Conservation (phyloP, 2,797 vertebrate genomes). For the Micromesistius poutassou region DNA sequence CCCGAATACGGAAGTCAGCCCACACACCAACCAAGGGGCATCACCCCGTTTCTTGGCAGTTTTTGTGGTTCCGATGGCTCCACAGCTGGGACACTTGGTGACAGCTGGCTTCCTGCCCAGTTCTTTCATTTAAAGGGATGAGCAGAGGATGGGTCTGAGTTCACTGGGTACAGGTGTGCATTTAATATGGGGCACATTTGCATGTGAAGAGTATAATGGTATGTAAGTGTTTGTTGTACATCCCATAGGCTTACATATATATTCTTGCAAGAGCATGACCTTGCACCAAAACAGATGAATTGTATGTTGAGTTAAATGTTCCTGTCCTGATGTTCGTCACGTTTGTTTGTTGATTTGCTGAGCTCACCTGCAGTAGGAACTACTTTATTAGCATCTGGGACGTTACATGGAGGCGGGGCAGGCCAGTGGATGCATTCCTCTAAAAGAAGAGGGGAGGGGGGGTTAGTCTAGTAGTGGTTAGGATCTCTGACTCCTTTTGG, state of each 20-base stretch:
- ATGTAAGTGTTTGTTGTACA: background rate
- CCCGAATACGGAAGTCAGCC: constrained; percentile 45
- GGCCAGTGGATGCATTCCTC: background rate
- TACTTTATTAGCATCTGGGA: background rate
- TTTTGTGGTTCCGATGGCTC: constrained; percentile 46
- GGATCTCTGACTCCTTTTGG: no score
- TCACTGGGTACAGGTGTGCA: background rate
- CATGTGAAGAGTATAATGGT: background rate
- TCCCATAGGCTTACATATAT: no score
- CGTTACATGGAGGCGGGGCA: background rate
- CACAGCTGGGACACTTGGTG: constrained; percentile 60
- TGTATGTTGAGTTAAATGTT: background rate
- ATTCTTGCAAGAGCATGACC: background rate
- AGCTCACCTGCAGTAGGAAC: background rate
- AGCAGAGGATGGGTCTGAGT: background rate
- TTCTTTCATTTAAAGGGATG: constrained; percentile 1
- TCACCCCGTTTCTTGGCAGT: constrained; percentile 32
- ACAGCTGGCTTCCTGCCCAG: constrained; percentile 9
- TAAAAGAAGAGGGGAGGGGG: background rate
- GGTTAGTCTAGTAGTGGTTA: background rate
- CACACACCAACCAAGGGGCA: constrained; percentile 40
- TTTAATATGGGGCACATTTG: background rate
- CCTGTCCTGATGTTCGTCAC: background rate
- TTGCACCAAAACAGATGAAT: background rate
- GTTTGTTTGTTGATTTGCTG: background rate